A percentile compares a stretch with the other conserved stretches of the same genome.
Evolutionary conservation across 1,140 invertebrate genomes (phyloP).

Genomic region (Littorina saxatilis): DNA sequence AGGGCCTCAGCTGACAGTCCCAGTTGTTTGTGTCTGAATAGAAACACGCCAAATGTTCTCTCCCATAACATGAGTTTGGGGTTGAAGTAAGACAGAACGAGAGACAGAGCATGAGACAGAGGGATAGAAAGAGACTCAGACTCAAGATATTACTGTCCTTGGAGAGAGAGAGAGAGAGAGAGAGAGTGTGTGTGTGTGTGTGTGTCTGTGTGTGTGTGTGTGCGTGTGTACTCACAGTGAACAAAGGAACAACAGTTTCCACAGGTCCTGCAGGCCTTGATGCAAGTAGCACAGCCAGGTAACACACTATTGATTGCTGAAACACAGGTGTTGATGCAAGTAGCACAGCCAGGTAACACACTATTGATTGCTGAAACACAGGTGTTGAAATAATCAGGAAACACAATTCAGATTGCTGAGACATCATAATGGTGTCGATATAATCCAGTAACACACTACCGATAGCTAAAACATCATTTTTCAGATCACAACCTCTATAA

Average conservation of each 20-base stretch:
- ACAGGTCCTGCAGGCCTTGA: neutral
- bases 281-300: conserved; percentile 25
- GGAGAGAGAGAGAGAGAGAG: neutral
- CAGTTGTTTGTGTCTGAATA: no score
- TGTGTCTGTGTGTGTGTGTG: neutral
- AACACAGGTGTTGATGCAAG: neutral
- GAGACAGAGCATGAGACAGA: neutral
- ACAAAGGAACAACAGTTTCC: conserved; percentile 15
- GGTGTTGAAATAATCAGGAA: neutral
- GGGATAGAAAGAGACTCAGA: conserved; percentile 1
- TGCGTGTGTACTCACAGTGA: conserved; percentile 18
- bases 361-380: conserved; percentile 25
- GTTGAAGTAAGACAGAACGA: conserved; percentile 1
- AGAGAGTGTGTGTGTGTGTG: neutral
- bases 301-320: conserved; percentile 32
- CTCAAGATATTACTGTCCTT: neutral
- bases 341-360: conserved; percentile 29
- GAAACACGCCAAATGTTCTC: no score
- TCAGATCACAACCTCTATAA: no score
- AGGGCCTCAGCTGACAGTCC: no score
- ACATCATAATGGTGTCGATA: no score
- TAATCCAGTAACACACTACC: no score
- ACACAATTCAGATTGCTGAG: conserved; percentile 31
- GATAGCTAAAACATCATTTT: no score
- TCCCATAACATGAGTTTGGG: no score